Conservation (phyloP, 2,888 invertebrate genomes). For the Drosophila picticornis region DNA sequence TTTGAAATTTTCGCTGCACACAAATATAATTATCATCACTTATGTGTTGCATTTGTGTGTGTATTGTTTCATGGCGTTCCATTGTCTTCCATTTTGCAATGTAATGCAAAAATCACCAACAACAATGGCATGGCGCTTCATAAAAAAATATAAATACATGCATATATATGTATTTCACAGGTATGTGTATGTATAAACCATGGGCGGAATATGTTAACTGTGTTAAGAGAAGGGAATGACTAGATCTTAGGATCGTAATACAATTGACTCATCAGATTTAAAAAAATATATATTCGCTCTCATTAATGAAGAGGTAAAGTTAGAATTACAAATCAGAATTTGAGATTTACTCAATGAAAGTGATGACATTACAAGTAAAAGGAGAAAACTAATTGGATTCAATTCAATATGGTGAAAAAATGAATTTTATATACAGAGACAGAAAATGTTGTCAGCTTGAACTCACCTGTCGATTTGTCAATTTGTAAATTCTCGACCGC, state of each 20-base stretch:
- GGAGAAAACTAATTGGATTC: not conserved
- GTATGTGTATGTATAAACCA: conserved; percentile 49
- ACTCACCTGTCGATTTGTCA: not conserved
- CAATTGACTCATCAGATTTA: not conserved
- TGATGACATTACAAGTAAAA: not conserved
- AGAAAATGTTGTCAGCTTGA: not conserved
- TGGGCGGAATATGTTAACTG: conserved; percentile 43
- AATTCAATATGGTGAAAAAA: not conserved
- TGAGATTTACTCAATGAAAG: not conserved
- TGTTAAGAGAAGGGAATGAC: conserved; percentile 13
- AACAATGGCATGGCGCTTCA: conserved; percentile 28
- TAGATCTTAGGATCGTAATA: conserved; percentile 9
- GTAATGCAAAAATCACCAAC: conserved; percentile 60
- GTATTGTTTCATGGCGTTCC: conserved; percentile 58
- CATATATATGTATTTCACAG: conserved; percentile 31
- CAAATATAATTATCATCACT: conserved; percentile 62
- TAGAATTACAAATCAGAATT: not conserved
- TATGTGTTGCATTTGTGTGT: conserved; percentile 33
- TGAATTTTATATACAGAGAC: not conserved
- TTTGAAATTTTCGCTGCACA: conserved; percentile 57
- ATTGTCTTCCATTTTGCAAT: conserved; percentile 74
- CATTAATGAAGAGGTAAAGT: not conserved
- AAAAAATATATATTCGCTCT: not conserved
- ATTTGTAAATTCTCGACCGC: not conserved
- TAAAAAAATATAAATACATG: not conserved